Evolutionary conservation across 1,140 invertebrate genomes (phyloP).

Genomic region (Drosophila repleta): DNA sequence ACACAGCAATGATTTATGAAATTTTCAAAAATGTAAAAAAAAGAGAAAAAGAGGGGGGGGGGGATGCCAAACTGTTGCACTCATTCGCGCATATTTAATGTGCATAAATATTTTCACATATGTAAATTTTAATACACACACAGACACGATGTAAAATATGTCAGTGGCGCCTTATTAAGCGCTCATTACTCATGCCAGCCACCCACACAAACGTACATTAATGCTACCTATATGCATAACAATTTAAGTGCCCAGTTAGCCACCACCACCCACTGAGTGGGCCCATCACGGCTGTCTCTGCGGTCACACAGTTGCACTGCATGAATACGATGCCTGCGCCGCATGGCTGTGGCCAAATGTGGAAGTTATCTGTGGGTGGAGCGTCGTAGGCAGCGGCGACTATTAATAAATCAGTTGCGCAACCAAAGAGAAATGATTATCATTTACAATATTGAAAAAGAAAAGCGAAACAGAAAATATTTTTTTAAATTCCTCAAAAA

Average conservation of each 20-base stretch:
- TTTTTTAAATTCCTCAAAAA: not conserved
- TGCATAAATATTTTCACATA: constrained; percentile 60
- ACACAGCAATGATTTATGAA: constrained; percentile 68
- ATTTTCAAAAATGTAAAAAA: constrained; percentile 51
- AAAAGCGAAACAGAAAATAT: not conserved
- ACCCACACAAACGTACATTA: not conserved
- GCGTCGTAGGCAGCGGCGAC: not conserved
- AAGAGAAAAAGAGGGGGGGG: too few relatives aligned
- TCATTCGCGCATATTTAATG: constrained; percentile 71
- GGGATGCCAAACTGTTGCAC: constrained; percentile 47
- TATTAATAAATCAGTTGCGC: constrained; percentile 7
- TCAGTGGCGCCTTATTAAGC: constrained; percentile 64
- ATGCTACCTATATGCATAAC: constrained; percentile 7
- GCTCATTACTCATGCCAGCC: constrained; percentile 60
- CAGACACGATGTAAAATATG: not conserved
- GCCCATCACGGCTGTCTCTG: constrained; percentile 39
- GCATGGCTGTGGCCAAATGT: constrained; percentile 61
- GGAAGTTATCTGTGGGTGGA: constrained; percentile 12
- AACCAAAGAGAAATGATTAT: constrained; percentile 2
- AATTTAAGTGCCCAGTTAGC: constrained; percentile 22
- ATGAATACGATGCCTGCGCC: constrained; percentile 48
- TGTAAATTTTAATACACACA: constrained; percentile 68
- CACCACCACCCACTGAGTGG: constrained; percentile 17
- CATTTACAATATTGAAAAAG: too few relatives aligned
- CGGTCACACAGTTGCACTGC: constrained; percentile 43